phyloP scores from a whole-genome alignment of 1,140 invertebrate species.

The Lutraria rhynchaena region DNA sequence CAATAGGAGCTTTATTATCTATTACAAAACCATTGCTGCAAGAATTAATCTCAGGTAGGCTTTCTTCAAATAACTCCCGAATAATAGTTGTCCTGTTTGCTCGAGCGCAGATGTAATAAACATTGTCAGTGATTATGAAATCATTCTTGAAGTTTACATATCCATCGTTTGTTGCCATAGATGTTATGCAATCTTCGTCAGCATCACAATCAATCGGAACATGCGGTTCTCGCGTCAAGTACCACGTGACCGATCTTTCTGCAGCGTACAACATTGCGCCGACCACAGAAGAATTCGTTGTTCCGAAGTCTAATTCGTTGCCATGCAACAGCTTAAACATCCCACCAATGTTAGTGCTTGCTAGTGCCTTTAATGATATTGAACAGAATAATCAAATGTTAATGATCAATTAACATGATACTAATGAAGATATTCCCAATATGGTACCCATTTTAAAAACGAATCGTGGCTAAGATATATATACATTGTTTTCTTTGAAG shows the following conservation, averaged over 20 bases:
- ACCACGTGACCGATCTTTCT: conserved; percentile 9
- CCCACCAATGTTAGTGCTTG: not conserved
- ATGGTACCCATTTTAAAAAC: no score
- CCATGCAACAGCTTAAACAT: not conserved
- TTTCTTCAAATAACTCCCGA: conserved; percentile 17
- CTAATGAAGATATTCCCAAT: no score
- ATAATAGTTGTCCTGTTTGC: not conserved
- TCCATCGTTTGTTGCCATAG: not conserved
- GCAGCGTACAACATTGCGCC: not conserved
- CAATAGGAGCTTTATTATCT: conserved; percentile 61
- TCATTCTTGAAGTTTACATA: not conserved
- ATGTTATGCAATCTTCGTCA: not conserved
- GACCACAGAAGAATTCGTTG: not conserved
- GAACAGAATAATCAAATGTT: no score
- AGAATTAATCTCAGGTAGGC: conserved; percentile 4
- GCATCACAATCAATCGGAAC: not conserved
- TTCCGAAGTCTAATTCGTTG: conserved; percentile 2
- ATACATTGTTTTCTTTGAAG: no score
- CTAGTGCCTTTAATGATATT: not conserved
- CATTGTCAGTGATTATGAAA: not conserved
- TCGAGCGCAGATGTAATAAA: conserved; percentile 52
- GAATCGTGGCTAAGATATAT: no score
- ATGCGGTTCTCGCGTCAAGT: not conserved
- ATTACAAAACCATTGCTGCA: conserved; percentile 65
- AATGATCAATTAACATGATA: no score